A percentile compares a stretch with the other conserved stretches of the same genome.
These are phyloP conservation scores for Drosophila ficusphila DNA, from an alignment of 1,140 invertebrate species.

Conservation along the genomic window DNA sequence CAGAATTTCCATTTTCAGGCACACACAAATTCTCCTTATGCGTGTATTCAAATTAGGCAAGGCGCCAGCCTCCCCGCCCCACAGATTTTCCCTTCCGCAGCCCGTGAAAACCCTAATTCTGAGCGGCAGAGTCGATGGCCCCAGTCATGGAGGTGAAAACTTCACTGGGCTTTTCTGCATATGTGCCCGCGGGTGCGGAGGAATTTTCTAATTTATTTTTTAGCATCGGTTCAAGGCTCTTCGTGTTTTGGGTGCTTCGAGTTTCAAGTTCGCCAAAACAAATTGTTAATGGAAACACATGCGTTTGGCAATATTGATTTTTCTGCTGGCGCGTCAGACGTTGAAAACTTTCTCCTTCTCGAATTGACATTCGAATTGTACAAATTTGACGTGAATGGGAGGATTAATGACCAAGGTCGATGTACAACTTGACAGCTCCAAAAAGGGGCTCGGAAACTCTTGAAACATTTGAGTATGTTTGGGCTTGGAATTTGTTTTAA, in stretches of 20 bases:
- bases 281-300: slow-evolving; percentile 79
- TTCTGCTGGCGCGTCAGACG: slow-evolving; percentile 36
- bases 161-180: slow-evolving; percentile 31
- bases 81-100: background rate
- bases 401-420: slow-evolving; percentile 81
- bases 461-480: slow-evolving; percentile 29
- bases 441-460: slow-evolving; percentile 1
- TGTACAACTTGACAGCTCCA: slow-evolving; percentile 63
- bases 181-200: slow-evolving; percentile 69
- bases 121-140: slow-evolving; percentile 31
- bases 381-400: slow-evolving; percentile 71
- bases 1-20: slow-evolving; percentile 71
- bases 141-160: slow-evolving; percentile 10
- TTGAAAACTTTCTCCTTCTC: slow-evolving; percentile 51
- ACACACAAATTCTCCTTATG: slow-evolving; percentile 32
- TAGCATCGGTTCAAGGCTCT: slow-evolving; percentile 77
- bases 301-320: slow-evolving; percentile 76
- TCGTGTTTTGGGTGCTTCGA: slow-evolving; percentile 36
- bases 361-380: slow-evolving; percentile 77
- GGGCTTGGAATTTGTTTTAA: background rate
- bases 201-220: slow-evolving; percentile 84
- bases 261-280: slow-evolving; percentile 62
- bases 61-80: slow-evolving; percentile 43
- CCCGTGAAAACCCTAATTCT: slow-evolving; percentile 23
- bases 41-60: slow-evolving; percentile 77